Percentiles rank a stretch among this genome's conserved stretches.
These are phyloP conservation scores for Neoascia interrupta DNA, from an alignment of 2,888 invertebrate genomes.

Conservation along the genomic window DNA sequence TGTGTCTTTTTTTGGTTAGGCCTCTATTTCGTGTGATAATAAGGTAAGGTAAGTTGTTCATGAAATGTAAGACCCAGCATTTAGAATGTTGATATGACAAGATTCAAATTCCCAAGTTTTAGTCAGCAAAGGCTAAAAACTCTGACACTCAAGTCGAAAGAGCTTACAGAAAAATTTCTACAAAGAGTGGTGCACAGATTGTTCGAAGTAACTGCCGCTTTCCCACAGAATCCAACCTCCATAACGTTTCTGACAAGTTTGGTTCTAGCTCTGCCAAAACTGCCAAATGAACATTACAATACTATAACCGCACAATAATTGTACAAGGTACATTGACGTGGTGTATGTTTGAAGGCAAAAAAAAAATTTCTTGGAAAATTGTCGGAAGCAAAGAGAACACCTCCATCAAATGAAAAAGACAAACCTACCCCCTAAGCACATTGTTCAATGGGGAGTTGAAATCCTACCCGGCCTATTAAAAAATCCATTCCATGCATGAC, in stretches of 20 bases:
- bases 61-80: too few relatives aligned
- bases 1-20: too few relatives aligned
- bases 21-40: too few relatives aligned
- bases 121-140: too few relatives aligned
- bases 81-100: too few relatives aligned
- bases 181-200: too few relatives aligned
- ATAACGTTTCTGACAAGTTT: slow-evolving; percentile 9
- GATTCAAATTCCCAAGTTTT: too few relatives aligned
- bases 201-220: too few relatives aligned
- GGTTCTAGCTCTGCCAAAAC: slow-evolving; percentile 26
- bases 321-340: not conserved
- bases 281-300: slow-evolving; percentile 10
- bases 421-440: not conserved
- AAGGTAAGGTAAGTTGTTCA: too few relatives aligned
- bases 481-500: slow-evolving; percentile 42
- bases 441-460: not conserved
- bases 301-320: slow-evolving; percentile 8
- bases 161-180: too few relatives aligned
- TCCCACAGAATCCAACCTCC: not conserved
- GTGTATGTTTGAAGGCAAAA: not conserved
- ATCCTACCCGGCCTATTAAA: not conserved
- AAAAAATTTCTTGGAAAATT: slow-evolving; percentile 1
- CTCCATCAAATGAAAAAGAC: too few relatives aligned
- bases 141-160: too few relatives aligned
- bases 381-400: not conserved